Evolutionary conservation across 2,113 vertebrate genomes (phyloP).

Genomic region (Apistogramma diplotaenia): DNA sequence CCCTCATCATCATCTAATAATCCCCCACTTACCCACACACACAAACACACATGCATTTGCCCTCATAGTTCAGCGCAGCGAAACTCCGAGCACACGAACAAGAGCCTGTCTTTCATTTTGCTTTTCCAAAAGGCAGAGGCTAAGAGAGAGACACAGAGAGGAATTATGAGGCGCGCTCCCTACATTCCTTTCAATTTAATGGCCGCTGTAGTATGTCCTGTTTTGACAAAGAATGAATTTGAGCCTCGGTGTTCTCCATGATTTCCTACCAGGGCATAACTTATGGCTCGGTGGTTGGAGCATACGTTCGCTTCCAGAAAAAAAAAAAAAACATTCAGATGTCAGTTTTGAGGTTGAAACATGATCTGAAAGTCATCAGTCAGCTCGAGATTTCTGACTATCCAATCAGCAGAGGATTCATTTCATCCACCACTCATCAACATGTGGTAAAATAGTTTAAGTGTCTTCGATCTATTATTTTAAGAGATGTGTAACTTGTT

Average conservation of each 20-base stretch:
- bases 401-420: not conserved
- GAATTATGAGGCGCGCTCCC: slow-evolving; percentile 55
- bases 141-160: slow-evolving; percentile 49
- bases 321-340: fast-evolving
- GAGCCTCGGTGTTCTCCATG: slow-evolving; percentile 22
- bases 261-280: slow-evolving; percentile 48
- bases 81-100: slow-evolving; percentile 52
- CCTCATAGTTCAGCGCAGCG: slow-evolving; percentile 35
- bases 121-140: slow-evolving; percentile 41
- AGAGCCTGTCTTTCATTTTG: slow-evolving; percentile 69
- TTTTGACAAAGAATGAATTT: slow-evolving; percentile 63
- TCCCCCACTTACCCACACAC: slow-evolving; percentile 17
- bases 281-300: slow-evolving; percentile 9
- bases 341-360: slow-evolving; percentile 34
- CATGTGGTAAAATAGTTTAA: not conserved
- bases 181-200: slow-evolving; percentile 66
- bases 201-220: slow-evolving; percentile 61
- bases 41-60: not conserved
- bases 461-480: not conserved
- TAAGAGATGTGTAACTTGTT: not conserved
- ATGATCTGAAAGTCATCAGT: slow-evolving; percentile 34
- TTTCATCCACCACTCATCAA: not conserved
- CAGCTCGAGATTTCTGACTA: not conserved
- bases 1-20: slow-evolving; percentile 55
- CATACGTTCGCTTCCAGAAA: slow-evolving; percentile 12